Conservation (phyloP, 1,140 invertebrate species). For the Drosophila oshimai region DNA sequence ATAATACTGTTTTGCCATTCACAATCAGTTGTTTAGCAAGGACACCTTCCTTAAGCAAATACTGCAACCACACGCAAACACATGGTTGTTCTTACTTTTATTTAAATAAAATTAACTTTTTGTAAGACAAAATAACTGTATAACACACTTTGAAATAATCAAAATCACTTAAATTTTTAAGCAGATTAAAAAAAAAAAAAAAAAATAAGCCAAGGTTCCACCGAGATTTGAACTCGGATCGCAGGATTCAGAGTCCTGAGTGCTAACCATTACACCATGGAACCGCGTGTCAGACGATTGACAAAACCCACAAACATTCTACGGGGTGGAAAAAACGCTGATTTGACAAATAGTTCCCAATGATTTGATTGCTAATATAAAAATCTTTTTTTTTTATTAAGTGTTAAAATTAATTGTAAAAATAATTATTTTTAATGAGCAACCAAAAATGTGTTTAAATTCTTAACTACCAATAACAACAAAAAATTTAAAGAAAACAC, state of each 20-base stretch:
- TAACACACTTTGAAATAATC: too few relatives aligned
- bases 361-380: too few relatives aligned
- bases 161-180: neutral
- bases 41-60: neutral
- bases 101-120: too few relatives aligned
- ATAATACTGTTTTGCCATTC: neutral
- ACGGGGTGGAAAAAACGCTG: neutral
- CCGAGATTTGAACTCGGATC: constrained; percentile 94
- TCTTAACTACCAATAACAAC: too few relatives aligned
- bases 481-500: too few relatives aligned
- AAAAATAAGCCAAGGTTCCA: constrained; percentile 65
- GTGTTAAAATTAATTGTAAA: too few relatives aligned
- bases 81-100: neutral
- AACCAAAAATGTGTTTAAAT: too few relatives aligned
- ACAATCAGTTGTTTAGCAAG: neutral
- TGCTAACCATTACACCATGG: constrained; percentile 96
- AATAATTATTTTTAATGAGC: too few relatives aligned
- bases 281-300: constrained; percentile 5
- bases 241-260: constrained; percentile 96
- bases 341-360: neutral
- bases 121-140: neutral
- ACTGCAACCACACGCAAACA: neutral
- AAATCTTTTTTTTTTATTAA: too few relatives aligned
- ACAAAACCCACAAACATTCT: neutral
- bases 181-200: neutral